phyloP scores from a whole-genome alignment of 2,888 invertebrate genomes.

The Reticulitermes lucifugus region DNA sequence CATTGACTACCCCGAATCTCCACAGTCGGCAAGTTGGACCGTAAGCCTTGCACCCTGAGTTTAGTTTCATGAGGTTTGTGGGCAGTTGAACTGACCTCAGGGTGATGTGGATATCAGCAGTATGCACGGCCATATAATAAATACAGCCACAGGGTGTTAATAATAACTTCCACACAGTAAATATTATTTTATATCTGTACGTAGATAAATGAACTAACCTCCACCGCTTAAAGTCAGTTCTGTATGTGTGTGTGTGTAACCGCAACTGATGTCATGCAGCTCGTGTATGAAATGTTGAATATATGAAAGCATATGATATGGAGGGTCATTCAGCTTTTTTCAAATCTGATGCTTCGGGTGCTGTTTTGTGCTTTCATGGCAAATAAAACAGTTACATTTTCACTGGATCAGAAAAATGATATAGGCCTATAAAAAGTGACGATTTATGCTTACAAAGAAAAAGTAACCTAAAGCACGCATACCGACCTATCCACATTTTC shows the following conservation, averaged over 20 bases:
- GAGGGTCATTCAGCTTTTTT: not conserved
- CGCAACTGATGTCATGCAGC: not conserved
- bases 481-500: too few species aligned
- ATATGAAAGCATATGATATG: too few species aligned
- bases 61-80: not conserved
- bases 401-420: not conserved
- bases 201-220: not conserved
- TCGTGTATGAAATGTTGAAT: not conserved
- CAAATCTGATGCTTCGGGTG: not conserved
- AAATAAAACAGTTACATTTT: not conserved
- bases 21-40: too few species aligned
- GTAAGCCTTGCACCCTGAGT: too few species aligned
- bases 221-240: not conserved
- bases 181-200: not conserved
- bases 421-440: too few species aligned
- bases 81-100: not conserved
- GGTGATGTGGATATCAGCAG: not conserved
- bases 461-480: too few species aligned
- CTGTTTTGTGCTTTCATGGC: not conserved
- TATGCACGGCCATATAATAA: not conserved
- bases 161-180: not conserved
- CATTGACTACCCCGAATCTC: too few species aligned
- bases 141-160: slow-evolving; percentile 8
- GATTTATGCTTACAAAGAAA: too few species aligned
- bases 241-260: not conserved